Base-by-base conservation (phyloP, 2,113 vertebrate genomes). In the Austrofundulus limnaeus region DNA sequence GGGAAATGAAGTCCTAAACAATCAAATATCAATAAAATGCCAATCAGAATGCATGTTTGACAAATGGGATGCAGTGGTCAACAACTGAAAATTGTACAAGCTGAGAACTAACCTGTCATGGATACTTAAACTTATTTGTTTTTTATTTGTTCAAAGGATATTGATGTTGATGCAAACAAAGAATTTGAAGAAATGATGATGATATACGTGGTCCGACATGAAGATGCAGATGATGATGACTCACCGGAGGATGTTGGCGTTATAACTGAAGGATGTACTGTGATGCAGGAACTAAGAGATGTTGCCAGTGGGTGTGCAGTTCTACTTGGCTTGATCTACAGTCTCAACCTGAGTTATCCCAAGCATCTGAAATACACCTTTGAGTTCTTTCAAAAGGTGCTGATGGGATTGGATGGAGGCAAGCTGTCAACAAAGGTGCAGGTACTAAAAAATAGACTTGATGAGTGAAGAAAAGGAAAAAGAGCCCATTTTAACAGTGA, bases 161-260 rank as follows among this genome's bases (percentile, higher is more conserved):
- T 17, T 19, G n/a, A 45, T 17, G 19, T 45, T 45, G 43, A 16
- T 45, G 19, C 9, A 21, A 9, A 47, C 45, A 47, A 47, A 47
- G 45, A 47, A 20, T 47, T 47, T 47, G 19, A 47, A 47, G 19
- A 47, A 47, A 47, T 46, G 19, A 46, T 4, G 3, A 3, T 46
- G 45, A 12, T 24, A 11, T 49, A 49, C 41, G 23, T 34, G 16
- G 71, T 20, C n/a, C 28, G 16, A 62, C 61, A 61, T 69, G 15
- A 50, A 31, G 56, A 16, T 23, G 14, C 2, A 49, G 19, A 49
- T 47, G 16, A 11, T 49, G 20, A 11, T 11, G 10, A 24, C 13
- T 49, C 47, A 49, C 21, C 47, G 23, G 47, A 49, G 21, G 47
- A 49, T 49, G 21, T 49, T 7, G 47, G 21, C 23, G 47, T 24